phyloP scores from a whole-genome alignment of 2,797 vertebrate species.

The Oryzias dopingdopingensis region DNA sequence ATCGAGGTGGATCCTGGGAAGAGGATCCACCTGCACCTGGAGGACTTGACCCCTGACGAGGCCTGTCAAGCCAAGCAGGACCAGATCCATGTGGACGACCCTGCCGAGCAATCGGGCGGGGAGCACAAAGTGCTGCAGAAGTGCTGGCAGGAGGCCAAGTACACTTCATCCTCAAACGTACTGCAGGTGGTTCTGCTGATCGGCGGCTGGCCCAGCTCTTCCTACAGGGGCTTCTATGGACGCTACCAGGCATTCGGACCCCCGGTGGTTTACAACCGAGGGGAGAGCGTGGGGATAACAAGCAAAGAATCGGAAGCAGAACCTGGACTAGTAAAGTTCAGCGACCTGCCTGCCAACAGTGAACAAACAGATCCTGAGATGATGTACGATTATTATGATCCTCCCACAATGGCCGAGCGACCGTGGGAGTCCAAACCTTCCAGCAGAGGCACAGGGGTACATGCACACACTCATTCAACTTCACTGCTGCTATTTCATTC shows the following conservation, averaged over 20 bases:
- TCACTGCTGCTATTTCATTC: no score
- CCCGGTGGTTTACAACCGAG: conserved; percentile 30
- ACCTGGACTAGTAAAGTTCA: background rate
- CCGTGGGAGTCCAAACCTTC: background rate
- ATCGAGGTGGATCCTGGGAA: conserved; percentile 65
- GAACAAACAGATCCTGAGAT: conserved; percentile 9
- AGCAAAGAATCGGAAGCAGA: background rate
- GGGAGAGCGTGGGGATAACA: background rate
- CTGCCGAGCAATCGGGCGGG: background rate
- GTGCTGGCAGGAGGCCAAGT: conserved; percentile 72
- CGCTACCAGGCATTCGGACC: conserved; percentile 66
- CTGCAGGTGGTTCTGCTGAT: conserved; percentile 77
- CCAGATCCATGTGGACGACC: conserved; percentile 78
- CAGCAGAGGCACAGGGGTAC: background rate
- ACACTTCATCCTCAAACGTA: conserved; percentile 58
- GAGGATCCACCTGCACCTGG: conserved; percentile 71
- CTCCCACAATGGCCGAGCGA: background rate
- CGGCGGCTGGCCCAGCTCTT: conserved; percentile 34
- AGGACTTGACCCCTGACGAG: conserved; percentile 68
- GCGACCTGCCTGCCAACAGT: background rate
- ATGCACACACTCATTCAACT: no score
- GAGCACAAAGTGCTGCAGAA: conserved; percentile 65
- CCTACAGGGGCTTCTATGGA: conserved; percentile 74
- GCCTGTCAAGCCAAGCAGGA: conserved; percentile 72
- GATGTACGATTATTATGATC: conserved; percentile 27